A percentile compares a stretch with the other conserved stretches of the same genome.
phyloP scores from a whole-genome alignment of 2,113 vertebrate genomes.

The Anarhynchus alexandrinus region DNA sequence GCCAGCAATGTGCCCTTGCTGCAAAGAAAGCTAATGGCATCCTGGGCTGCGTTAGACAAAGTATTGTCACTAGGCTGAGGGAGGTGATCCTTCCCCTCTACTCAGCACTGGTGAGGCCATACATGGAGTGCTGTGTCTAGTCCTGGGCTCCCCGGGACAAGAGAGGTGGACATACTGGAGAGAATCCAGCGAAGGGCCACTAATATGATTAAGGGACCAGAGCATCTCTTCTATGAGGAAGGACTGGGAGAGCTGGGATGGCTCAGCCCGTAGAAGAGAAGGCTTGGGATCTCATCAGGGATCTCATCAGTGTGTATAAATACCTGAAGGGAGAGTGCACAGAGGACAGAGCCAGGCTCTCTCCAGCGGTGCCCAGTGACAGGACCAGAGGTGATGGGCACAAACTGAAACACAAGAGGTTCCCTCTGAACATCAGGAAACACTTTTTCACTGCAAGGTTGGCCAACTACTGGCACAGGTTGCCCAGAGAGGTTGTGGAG shows the following conservation, averaged over 20 bases:
- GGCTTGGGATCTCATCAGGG: too few relatives aligned
- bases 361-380: neutral
- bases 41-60: neutral
- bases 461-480: neutral
- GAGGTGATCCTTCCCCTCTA: neutral
- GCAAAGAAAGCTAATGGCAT: neutral
- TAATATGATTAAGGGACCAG: neutral
- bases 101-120: neutral
- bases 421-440: neutral
- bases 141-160: neutral
- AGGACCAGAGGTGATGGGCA: neutral
- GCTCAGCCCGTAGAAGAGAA: neutral
- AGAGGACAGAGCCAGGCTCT: neutral
- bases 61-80: neutral
- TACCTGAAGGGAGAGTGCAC: neutral
- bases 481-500: neutral
- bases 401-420: neutral
- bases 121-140: neutral
- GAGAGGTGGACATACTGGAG: neutral
- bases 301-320: neutral
- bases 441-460: rapidly evolving
- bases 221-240: neutral
- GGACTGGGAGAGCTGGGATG: neutral
- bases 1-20: neutral
- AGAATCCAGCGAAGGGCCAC: neutral